Base-by-base conservation (phyloP, 1,140 invertebrate genomes). In the Calephelis nemesis region DNA sequence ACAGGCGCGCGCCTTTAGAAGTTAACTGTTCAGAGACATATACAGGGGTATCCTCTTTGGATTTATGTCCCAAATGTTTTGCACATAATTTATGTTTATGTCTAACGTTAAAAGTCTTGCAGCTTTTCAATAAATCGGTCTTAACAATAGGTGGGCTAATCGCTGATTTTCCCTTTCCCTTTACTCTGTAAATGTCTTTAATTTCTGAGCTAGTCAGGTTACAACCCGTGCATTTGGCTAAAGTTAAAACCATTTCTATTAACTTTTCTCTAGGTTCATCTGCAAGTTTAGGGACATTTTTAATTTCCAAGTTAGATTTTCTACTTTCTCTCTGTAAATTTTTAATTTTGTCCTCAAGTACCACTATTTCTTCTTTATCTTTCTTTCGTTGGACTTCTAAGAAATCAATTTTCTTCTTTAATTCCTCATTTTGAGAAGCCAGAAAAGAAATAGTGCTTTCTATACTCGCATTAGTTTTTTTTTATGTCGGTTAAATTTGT, bases 121-220 rank as follows among this genome's bases (percentile, higher is more conserved):
- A 49, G 10, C 48, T 49, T 49, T 49, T 49, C 13, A 49, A 49
- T 5, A 49, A 49, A n/a, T 52, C 49, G 3, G 47, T 50, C 40
- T 64, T 64, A 11, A 64, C 7, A 12, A 65, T 65, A 5, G 63
- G 63, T 7, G 30, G 19, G 12, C 11, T 65, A n/a, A 12, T 48
- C 0, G n/a, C n/a, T 9, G 6, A 7, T 48, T 50, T 50, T n/a
- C 48, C 64, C 39, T 52, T 50, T 12, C 63, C 64, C 30, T 52
- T 49, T 6, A 65, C 48, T 13, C 64, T 65, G 19, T 65, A 65
- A 11, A 63, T 50, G 10, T 65, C 63, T 48, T 49, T n/a, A 12
- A 48, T 64, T 7, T 63, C 42, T 8, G 62, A 10, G 6, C 45
- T 63, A n/a, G 15, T 19, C 0, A 54, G 9, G 6, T 10, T 11